Evolutionary conservation across 2,113 vertebrate species (phyloP), one percentile per base, ranked within the genome.

Genomic region (Plestiodon gilberti): DNA sequence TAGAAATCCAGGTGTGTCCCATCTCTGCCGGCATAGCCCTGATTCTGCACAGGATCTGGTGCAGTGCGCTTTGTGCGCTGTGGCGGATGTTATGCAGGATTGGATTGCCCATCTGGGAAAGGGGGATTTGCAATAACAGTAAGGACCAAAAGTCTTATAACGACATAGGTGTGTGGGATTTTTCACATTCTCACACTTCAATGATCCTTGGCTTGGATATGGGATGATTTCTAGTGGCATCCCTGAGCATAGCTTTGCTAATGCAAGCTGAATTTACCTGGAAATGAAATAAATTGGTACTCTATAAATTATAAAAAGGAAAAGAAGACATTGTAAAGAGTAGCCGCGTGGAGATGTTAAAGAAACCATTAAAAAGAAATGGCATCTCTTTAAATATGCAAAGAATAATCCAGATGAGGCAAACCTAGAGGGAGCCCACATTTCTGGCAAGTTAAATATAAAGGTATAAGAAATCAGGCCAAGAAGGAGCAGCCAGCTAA

Each of bases 391-490:
- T 15, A 57, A 69, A 76, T 28, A 55, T 28, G 33, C 48, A 59
- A 67, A 74, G 70, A 20, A 67, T 57, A 67, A 30, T 65, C 10
- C 17, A 78, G 35, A 78, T 30, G 43, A 40, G 17, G 38, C 59
- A 59, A 78, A 70, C 43, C 35, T 59, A 38, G 52, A 70, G 52
- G 48, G 18, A 85, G 48, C 25, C 18, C 3, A 48, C n/a, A 52
- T 65, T 85, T 55, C 55, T 22, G 35, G 70, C 25, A 70, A 38
- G 55, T 79, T 78, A 79, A 79, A 79, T 85, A 61, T 71, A 85
- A 85, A 71, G 18, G 55, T 43, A 59, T 78, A 70, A 69, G n/a
- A 15, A 57, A 43, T 28, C 25, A 71, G 33, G 33, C 35, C 25
- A 43, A 70, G 76, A n/a, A 43, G 33, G 5, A 43, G 52, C 76